Evolutionary conservation across 2,113 vertebrate genomes (phyloP), one percentile per base, ranked within the genome.

Genomic region (Pollimyrus isidori): DNA sequence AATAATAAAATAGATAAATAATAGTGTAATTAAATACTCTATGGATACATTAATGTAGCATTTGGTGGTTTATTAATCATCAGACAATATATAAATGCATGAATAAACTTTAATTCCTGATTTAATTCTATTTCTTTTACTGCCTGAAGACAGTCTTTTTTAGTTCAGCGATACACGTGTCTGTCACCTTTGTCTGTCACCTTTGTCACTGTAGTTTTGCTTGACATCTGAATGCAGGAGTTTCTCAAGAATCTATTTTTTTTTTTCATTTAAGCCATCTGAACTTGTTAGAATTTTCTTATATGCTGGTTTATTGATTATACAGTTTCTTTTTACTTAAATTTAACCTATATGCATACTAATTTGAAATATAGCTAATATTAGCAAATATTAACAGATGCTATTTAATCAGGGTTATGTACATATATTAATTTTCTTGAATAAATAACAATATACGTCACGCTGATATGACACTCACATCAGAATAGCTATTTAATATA

Each of bases 1-100:
- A 65, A 87, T 89, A 45, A 86, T 90, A 50, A 53, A 23, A 21
- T 45, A 88, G 5, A 76, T 7, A 53, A 82, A 46, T 30, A 76
- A 46, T 87, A n/a, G 49, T 39, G 26, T 86, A 58, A 23, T 30
- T 76, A 73, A 89, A 58, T 56, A 53, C 65, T 73, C n/a, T 11
- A 73, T 26, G 10, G 65, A 83, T 56, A 53, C 49, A 39, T 89
- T 80, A 83, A 53, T 87, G 46, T 87, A 21, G n/a, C 45, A 4
- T 80, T 45, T 49, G 53, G 26, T 26, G 7, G 30, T 48, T 84
- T 48, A 23, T n/a, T 84, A 84, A 83, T 7, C 42, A 48, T n/a
- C 82, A 84, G 39, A 23, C 21, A 30, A 82, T n/a, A n/a, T 84
- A 84, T n/a, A 84, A 48, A 11, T 84, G n/a, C 42, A 48, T n/a